Evolutionary conservation across 2,888 invertebrate species (phyloP), one percentile per base, ranked within the genome.

Genomic region (Amiota communis): DNA sequence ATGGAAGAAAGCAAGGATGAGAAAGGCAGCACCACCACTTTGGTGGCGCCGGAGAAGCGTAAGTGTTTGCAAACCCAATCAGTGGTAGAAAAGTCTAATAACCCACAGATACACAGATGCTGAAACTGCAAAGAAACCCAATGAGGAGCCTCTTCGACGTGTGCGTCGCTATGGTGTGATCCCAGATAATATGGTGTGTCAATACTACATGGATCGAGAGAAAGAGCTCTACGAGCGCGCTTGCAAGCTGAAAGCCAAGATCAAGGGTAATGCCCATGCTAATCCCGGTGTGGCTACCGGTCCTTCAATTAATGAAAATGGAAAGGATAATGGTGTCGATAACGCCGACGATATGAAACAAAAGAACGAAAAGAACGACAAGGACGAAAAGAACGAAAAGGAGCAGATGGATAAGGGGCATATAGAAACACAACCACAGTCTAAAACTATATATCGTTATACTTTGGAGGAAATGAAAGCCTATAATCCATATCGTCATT

Each of bases 381-480:
- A 15, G 57, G n/a, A 36, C 23, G 47, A 36, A 65, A 48, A n/a
- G 36, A 6, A 51, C 17, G 53, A 1, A 12, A 36, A 15, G 57
- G 13, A 36, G 49, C 13, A 51, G n/a, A 36, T 2, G 17, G 36
- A 36, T 36, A 36, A 2, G 3, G 6, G 6, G 8, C 36, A 36
- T 4, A 17, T 36, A n/a, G 65, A 56, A 17, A 47, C n/a, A 13
- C 79, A 83, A 64, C 78, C 83, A 69, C 76, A 72, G 13, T 59
- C 73, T 0, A 76, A 75, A 71, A 69, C 70, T 8, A 72, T 73
- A 12, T 85, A 83, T 63, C 85, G 83, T n/a, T 83, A 85, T 61
- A 83, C 83, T 17, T 56, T 83, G 23, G 83, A 85, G 13, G 82
- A 83, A 56, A 83, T 83, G 83, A 83, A 83, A 48, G 85, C 85